Evolutionary conservation across 2,888 invertebrate species (phyloP), one percentile per base, ranked within the genome.

Genomic region (Vesta saturnalis): DNA sequence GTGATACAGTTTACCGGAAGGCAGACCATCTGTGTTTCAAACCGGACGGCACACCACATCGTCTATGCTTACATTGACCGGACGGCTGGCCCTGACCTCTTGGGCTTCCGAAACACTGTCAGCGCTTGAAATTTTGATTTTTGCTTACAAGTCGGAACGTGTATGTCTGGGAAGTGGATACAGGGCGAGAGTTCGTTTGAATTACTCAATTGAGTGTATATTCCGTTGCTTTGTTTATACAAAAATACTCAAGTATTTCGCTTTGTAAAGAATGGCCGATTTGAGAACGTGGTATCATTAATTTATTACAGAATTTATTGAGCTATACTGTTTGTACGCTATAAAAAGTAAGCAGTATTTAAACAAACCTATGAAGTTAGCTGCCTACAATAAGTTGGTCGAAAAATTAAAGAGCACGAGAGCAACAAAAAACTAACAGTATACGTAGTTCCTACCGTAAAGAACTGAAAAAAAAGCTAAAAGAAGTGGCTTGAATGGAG

Each of bases 401-500:
- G 46, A 46, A 14, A 46, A 46, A 14, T 46, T 8, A 46, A 46
- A 46, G 6, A n/a, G n/a, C n/a, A 5, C 46, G 14, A 46, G 6
- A 14, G 18, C 54, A 16, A 52, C 18, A 52, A 18, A 52, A 21
- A 52, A 52, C 16, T 19, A 52, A 16, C 16, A 19, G 6, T 16
- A 5, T 52, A n/a, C 19, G 18, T 52, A 52, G 19, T 21, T 19
- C 18, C 8, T 52, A 19, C 16, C 16, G 18, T 10, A 52, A 52
- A 52, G 19, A 52, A 52, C n/a, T 52, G 16, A 52, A 52, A 52
- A 52, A 52, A 52, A 15, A 15, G n/a, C n/a, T n/a, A n/a, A n/a
- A n/a, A n/a, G n/a, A n/a, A n/a, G n/a, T n/a, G n/a, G n/a, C n/a
- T n/a, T n/a, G n/a, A n/a, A n/a, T n/a, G n/a, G n/a, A n/a, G n/a